Conservation (phyloP, 2,797 vertebrate genomes). For the Cyprinodon diabolis region DNA sequence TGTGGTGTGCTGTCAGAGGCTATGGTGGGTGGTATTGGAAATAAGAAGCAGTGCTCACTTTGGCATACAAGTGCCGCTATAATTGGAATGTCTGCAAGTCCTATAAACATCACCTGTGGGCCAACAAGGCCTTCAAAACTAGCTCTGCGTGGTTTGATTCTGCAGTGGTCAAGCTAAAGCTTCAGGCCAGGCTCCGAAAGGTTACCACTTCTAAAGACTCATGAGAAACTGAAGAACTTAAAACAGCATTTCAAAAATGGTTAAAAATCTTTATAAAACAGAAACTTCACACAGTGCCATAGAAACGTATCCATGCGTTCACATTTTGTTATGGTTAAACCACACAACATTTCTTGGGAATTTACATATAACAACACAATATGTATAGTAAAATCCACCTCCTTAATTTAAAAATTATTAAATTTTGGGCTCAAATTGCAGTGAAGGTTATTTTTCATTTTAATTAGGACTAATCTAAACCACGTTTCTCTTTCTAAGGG, state of each 20-base stretch:
- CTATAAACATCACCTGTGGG: slow-evolving; percentile 59
- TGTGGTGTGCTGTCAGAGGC: slow-evolving; percentile 51
- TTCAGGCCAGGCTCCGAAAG: slow-evolving; percentile 14
- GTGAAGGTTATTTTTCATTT: too few species aligned
- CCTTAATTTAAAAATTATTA: too few species aligned
- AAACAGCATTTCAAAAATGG: neutral
- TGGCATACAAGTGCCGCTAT: slow-evolving; percentile 48
- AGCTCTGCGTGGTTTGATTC: slow-evolving; percentile 25
- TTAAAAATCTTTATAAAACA: neutral
- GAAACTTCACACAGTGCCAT: neutral
- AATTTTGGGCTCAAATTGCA: too few species aligned
- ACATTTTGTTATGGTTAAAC: neutral
- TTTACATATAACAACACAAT: neutral
- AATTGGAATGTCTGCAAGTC: slow-evolving; percentile 63
- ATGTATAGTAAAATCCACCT: too few species aligned
- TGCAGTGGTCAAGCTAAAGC: neutral
- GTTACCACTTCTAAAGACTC: slow-evolving; percentile 16
- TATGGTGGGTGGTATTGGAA: slow-evolving; percentile 43
- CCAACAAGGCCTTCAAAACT: slow-evolving; percentile 34
- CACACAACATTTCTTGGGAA: neutral
- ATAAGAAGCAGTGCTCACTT: slow-evolving; percentile 36
- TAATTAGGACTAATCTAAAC: too few species aligned
- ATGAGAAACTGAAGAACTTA: neutral
- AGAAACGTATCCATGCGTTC: neutral
- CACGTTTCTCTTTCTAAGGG: too few species aligned